Conservation (phyloP, 2,888 invertebrate genomes). For the Calameuta filiformis region DNA sequence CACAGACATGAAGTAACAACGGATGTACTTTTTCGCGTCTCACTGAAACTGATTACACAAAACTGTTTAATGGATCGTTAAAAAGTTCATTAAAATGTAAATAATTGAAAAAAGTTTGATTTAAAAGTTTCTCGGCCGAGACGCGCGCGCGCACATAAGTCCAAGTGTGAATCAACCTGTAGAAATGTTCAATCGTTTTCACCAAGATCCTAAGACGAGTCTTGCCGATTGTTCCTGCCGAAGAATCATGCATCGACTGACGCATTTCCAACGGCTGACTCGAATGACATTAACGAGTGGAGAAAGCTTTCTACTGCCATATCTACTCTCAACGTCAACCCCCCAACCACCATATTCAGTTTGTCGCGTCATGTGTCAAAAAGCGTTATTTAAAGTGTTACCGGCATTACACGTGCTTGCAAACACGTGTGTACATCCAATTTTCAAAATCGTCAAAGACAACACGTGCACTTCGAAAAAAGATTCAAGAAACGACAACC, state of each 20-base stretch:
- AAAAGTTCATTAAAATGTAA: background rate
- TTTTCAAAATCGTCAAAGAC: background rate
- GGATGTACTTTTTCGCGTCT: background rate
- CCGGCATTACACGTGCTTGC: background rate
- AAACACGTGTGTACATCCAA: background rate
- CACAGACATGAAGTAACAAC: background rate
- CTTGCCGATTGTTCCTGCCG: background rate
- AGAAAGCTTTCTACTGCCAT: conserved; percentile 29
- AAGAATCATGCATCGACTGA: conserved; percentile 17
- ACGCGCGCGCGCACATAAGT: background rate
- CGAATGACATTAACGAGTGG: conserved; percentile 27
- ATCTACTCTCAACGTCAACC: conserved; percentile 25
- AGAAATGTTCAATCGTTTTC: background rate
- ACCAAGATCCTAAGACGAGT: background rate
- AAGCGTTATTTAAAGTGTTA: background rate
- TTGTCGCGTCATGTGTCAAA: background rate
- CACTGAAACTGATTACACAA: background rate
- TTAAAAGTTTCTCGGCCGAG: background rate
- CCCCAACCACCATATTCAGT: background rate
- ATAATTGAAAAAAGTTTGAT: background rate
- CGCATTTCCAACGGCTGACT: conserved; percentile 24
- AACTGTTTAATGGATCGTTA: background rate
- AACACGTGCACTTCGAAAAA: too few species aligned
- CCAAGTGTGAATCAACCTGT: background rate
- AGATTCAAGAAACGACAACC: background rate